Percentiles rank a stretch among this genome's conserved stretches.
These are phyloP conservation scores for Andrena flavipes DNA, from an alignment of 2,888 invertebrate species.

Conservation along the genomic window DNA sequence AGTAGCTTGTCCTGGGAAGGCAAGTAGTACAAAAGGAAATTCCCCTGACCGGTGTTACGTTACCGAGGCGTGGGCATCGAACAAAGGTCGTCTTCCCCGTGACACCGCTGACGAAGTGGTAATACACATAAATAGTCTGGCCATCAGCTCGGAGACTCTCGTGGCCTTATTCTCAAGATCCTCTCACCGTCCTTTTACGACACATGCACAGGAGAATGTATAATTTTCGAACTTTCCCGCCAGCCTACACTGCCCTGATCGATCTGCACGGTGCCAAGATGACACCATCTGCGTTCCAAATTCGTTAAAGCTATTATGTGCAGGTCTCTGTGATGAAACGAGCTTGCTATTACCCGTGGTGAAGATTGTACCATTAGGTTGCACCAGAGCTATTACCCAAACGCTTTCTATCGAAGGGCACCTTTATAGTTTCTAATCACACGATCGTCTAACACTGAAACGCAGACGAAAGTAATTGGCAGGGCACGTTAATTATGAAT, in stretches of 20 bases:
- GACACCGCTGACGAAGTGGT: constrained; percentile 38
- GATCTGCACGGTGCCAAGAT: constrained; percentile 5
- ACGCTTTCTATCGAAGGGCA: constrained; percentile 20
- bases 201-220: constrained; percentile 19
- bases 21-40: constrained; percentile 25
- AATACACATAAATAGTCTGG: constrained; percentile 50
- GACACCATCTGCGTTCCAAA: constrained; percentile 36
- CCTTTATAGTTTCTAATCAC: constrained; percentile 37
- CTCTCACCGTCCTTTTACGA: constrained; percentile 41
- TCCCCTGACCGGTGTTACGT: constrained; percentile 30
- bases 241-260: constrained; percentile 9
- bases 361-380: constrained; percentile 41
- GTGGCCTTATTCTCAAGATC: constrained; percentile 55
- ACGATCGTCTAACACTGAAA: constrained; percentile 29
- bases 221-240: constrained; percentile 45
- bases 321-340: constrained; percentile 17
- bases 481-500: constrained; percentile 28
- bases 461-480: constrained; percentile 24
- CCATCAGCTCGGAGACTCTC: constrained; percentile 18
- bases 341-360: constrained; percentile 36
- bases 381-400: constrained; percentile 19
- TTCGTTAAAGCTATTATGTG: constrained; percentile 6
- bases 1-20: background rate
- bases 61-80: constrained; percentile 40
- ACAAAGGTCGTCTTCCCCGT: constrained; percentile 51